Conservation (phyloP, 2,113 vertebrate genomes). For the Hepsetus odoe region DNA sequence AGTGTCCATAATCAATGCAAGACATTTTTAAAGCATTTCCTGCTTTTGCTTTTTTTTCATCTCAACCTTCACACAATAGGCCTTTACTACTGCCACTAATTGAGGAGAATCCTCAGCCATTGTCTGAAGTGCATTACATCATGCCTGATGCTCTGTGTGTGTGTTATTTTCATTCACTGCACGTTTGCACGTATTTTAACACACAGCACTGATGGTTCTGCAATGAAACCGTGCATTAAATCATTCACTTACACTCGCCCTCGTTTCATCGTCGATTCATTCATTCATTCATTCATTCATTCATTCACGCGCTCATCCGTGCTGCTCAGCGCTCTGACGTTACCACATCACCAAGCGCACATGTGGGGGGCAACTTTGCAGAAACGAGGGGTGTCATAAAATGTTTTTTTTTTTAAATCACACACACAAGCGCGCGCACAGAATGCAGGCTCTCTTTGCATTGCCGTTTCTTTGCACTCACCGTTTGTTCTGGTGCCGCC, state of each 20-base stretch:
- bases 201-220: neutral
- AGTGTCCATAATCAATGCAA: slow-evolving; percentile 31
- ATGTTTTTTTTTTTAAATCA: too few relatives aligned
- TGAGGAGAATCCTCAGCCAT: slow-evolving; percentile 88
- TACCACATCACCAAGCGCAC: slow-evolving; percentile 39
- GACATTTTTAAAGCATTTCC: neutral
- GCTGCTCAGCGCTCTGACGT: slow-evolving; percentile 5
- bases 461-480: slow-evolving; percentile 59
- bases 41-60: neutral
- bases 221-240: neutral
- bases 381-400: neutral
- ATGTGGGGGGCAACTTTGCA: slow-evolving; percentile 51
- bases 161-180: slow-evolving; percentile 49
- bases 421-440: neutral
- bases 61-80: slow-evolving; percentile 44
- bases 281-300: slow-evolving; percentile 25
- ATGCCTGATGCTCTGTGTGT: slow-evolving; percentile 73
- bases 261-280: slow-evolving; percentile 21
- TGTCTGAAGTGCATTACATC: slow-evolving; percentile 95
- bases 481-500: slow-evolving; percentile 49
- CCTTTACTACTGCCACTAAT: slow-evolving; percentile 70
- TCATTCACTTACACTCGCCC: neutral
- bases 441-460: too few relatives aligned
- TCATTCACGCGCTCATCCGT: slow-evolving; percentile 23
- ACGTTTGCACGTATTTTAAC: neutral